Evolutionary conservation across 2,888 invertebrate genomes (phyloP).

Genomic region (Steromphala cineraria): DNA sequence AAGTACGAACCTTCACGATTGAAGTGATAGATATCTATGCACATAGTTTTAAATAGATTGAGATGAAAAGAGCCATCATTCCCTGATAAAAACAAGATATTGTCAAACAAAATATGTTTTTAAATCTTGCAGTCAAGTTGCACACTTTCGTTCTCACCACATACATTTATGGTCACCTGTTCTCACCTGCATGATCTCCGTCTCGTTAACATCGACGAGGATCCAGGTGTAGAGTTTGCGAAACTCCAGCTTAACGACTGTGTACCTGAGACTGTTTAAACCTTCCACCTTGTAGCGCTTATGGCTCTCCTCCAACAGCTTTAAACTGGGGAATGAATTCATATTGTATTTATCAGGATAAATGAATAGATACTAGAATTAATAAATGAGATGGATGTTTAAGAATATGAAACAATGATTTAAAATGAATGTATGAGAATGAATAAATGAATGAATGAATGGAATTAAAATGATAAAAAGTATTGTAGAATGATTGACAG

Average conservation of each 20-base stretch:
- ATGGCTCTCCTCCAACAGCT: conserved; percentile 42
- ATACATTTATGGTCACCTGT: background rate
- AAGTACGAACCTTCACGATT: too few species aligned
- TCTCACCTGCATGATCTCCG: conserved; percentile 29
- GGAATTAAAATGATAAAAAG: too few species aligned
- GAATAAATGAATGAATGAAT: background rate
- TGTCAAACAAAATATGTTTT: too few species aligned
- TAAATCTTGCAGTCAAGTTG: too few species aligned
- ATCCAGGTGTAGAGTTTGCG: conserved; percentile 51
- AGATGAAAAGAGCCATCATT: too few species aligned
- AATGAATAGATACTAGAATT: background rate
- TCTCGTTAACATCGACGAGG: conserved; percentile 43
- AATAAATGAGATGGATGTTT: background rate
- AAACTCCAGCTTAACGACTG: conserved; percentile 39
- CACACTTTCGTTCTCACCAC: too few species aligned
- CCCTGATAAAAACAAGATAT: too few species aligned
- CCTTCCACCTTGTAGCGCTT: conserved; percentile 52
- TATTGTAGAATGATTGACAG: too few species aligned
- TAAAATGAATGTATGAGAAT: background rate
- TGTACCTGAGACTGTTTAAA: conserved; percentile 49
- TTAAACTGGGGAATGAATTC: conserved; percentile 53
- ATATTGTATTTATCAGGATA: too few species aligned
- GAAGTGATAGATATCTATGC: too few species aligned
- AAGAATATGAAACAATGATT: background rate
- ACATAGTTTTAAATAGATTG: too few species aligned